These are phyloP conservation scores for Bradysia coprophila DNA, from an alignment of 1,140 invertebrate genomes.

Conservation along the genomic window DNA sequence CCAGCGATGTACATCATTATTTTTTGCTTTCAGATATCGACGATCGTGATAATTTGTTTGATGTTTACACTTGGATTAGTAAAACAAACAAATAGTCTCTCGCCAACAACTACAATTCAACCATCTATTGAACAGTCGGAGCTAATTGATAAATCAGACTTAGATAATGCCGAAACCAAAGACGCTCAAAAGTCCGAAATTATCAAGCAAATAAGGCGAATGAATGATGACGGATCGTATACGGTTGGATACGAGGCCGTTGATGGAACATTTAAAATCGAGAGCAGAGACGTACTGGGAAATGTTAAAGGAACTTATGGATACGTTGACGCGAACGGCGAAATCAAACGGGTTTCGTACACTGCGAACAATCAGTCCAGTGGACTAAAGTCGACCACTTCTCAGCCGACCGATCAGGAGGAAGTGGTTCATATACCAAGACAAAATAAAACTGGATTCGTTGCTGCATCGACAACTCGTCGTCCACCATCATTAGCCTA, in stretches of 20 bases:
- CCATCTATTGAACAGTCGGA: slow-evolving; percentile 15
- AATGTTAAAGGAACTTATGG: slow-evolving; percentile 76
- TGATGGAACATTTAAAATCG: slow-evolving; percentile 69
- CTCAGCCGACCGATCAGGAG: slow-evolving; percentile 19
- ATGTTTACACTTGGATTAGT: slow-evolving; percentile 6
- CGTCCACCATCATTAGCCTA: slow-evolving; percentile 26
- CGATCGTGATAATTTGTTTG: slow-evolving; percentile 9
- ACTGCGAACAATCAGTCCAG: slow-evolving; percentile 34
- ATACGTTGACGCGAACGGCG: slow-evolving; percentile 59
- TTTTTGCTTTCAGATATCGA: not conserved
- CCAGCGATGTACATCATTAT: not conserved
- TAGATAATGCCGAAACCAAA: slow-evolving; percentile 31
- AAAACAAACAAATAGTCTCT: slow-evolving; percentile 14
- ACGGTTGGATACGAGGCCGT: slow-evolving; percentile 71
- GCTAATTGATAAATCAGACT: slow-evolving; percentile 17
- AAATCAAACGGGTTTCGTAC: slow-evolving; percentile 72
- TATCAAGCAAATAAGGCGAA: slow-evolving; percentile 56
- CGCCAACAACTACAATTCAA: slow-evolving; percentile 8
- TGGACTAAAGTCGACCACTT: slow-evolving; percentile 28
- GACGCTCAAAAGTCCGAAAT: slow-evolving; percentile 35
- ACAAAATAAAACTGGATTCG: slow-evolving; percentile 24
- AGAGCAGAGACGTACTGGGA: slow-evolving; percentile 59
- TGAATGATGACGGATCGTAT: slow-evolving; percentile 69
- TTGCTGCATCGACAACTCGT: slow-evolving; percentile 23
- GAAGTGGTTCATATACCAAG: slow-evolving; percentile 19